These are phyloP conservation scores for Anas acuta DNA, from an alignment of 2,797 vertebrate genomes.

Conservation along the genomic window DNA sequence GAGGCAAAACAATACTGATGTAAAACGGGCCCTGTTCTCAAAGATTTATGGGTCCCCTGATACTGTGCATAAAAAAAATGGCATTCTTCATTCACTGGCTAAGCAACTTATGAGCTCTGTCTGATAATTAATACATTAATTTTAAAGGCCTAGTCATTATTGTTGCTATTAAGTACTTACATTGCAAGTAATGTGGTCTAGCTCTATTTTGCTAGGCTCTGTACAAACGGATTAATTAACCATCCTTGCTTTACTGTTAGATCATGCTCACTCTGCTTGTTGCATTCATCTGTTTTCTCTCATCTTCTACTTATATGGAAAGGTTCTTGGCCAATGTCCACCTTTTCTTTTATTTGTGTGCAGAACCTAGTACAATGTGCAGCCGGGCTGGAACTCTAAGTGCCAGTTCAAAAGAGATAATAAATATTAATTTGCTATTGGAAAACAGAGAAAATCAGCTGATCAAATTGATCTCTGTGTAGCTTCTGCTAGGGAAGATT, in stretches of 20 bases:
- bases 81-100: background rate
- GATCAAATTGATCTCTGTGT: background rate
- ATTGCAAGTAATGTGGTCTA: background rate
- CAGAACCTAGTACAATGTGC: background rate
- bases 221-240: background rate
- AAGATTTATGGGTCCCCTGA: background rate
- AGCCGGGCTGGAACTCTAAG: background rate
- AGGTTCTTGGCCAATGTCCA: background rate
- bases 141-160: background rate
- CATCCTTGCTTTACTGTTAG: background rate
- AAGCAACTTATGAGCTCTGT: background rate
- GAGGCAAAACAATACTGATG: background rate
- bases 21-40: background rate
- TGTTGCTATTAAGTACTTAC: background rate
- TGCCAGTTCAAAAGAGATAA: background rate
- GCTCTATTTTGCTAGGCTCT: background rate
- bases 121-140: background rate
- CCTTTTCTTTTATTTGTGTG: background rate
- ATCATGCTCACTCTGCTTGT: background rate
- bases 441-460: background rate
- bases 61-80: background rate
- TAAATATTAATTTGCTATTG: background rate
- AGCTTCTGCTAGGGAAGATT: background rate
- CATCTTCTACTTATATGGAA: background rate
- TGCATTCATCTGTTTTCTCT: slow-evolving; percentile 7